Evolutionary conservation across 2,113 vertebrate species (phyloP), one percentile per base, ranked within the genome.

Genomic region (Brachionichthys hirsutus): DNA sequence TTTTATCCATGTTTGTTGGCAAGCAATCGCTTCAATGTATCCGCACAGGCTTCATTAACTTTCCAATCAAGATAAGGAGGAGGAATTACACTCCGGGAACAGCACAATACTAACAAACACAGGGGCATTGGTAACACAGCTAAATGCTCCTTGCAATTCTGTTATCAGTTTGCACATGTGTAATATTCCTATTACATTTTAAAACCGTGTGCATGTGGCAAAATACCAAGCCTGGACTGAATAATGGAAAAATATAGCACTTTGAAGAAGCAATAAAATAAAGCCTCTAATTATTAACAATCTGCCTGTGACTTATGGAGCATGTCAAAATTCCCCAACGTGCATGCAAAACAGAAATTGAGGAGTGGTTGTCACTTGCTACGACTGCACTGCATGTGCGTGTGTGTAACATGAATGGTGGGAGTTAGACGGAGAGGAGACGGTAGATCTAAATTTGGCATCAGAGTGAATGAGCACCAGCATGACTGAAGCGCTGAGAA

Each of bases 1-100:
- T 30, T 75, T 71, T 66, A 62, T 52, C 24, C 43, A 41, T 30
- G 47, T 42, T 55, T 59, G 40, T 52, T 48, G 54, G 20, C 46
- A 64, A 76, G 68, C 67, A 71, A 76, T 73, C 54, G 51, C 17
- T 62, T 46, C 53, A 50, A n/a, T 67, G 53, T 19, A 59, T 68
- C 54, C 61, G 20, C 22, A 9, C 53, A 24, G 6, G 52, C 56
- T 60, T 82, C 74, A 80, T 81, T 80, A 78, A 71, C 62, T 75
- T 54, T 76, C 61, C 46, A 77, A 79, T 73, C 67, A 73, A 53
- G 70, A 84, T 69, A 62, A 73, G 47, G 47, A 40, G 30, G 67
- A 64, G 43, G 63, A 75, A 75, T 75, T 79, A 65, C 69, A 62
- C 47, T 1, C 43, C 51, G 41, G 46, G 45, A 58, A 81, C 36